Base-by-base conservation (phyloP, 2,113 vertebrate species). In the Planiliza haematocheilus region DNA sequence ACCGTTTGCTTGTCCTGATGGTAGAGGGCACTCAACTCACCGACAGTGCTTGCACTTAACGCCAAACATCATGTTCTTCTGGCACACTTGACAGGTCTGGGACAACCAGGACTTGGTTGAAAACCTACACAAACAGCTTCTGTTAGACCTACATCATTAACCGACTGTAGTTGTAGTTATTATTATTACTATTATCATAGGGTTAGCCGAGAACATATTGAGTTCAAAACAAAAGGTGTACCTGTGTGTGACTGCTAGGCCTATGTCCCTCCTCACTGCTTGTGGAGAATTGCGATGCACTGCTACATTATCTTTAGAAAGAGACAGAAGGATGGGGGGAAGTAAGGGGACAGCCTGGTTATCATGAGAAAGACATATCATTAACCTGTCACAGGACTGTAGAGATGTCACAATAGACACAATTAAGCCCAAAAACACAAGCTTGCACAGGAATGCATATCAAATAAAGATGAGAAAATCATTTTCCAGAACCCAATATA, bases 41-140 rank as follows among this genome's bases (percentile, higher is more conserved):
- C 96, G 97, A 95, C 98, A 99, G 77, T 99, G 96, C 92, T 99
- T 99, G 90, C 98, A 99, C 91, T 99, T 99, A 34, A 99, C 97
- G 16, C 98, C 98, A 1, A 99, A 99, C 94, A 99, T 99, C 98
- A 99, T 99, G 92, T 94, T 99, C 66, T 97, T 99, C 91, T 98
- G 97, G 91, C 98, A 99, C 87, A 99, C 97, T n/a, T 98, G 97
- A 91, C 98, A 99, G 8, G 96, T 95, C 93, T 99, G 97, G 0
- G 98, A 99, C 37, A 99, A 88, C 98, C 98, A 99, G 21, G 97
- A 99, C 90, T 97, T 99, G 11, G 98, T 99, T 9, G 97, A 99
- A 91, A 99, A 99, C 93, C 98, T 99, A 12, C 13, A 56, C 65
- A 50, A 17, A 37, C 16, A 49, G 36, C 55, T 16, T 18, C 37